Evolutionary conservation across 2,797 vertebrate species (phyloP), one percentile per base, ranked within the genome.

Genomic region (Protosalanx chinensis): DNA sequence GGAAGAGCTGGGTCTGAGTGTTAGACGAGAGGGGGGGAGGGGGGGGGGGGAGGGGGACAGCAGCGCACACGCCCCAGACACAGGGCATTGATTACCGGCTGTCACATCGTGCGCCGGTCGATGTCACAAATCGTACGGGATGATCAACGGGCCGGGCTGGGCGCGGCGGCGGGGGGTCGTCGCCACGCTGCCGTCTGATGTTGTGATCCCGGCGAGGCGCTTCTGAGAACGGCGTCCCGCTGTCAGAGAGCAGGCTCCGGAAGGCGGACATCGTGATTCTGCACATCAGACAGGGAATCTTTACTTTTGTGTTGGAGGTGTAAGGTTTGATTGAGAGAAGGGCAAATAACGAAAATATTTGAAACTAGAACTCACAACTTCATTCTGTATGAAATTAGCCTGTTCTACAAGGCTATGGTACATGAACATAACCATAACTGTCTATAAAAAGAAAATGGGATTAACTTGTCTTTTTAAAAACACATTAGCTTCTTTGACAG

Each of bases 141-240:
- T 70, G 77, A 89, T 91, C 81, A 83, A 78, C 1, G n/a, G 74
- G 84, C 35, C 72, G 80, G 85, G 76, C 23, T 0, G 27, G 23
- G 46, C 3, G 15, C 1, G 60, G 60, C 5, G 62, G 35, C 16
- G 6, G 63, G 35, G 81, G 83, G 87, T 79, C 66, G 20, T 64
- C 80, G 69, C 79, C 79, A 68, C 70, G 62, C 67, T 69, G 73
- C 72, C 71, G 67, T 86, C 82, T 89, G 87, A 91, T 88, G 86
- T 85, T 75, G 75, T 81, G 80, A 85, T 86, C 87, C 81, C 82
- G 82, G 72, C 80, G 74, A 77, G 84, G 86, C 53, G 76, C 80
- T 77, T 74, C 81, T 56, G 76, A 79, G 86, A 76, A 37, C 72
- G 75, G 77, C 68, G 80, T 81, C 75, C 79, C 78, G 35, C 59